These are phyloP conservation scores for Lontra canadensis DNA, from an alignment of 2,113 vertebrate species.

Conservation along the genomic window DNA sequence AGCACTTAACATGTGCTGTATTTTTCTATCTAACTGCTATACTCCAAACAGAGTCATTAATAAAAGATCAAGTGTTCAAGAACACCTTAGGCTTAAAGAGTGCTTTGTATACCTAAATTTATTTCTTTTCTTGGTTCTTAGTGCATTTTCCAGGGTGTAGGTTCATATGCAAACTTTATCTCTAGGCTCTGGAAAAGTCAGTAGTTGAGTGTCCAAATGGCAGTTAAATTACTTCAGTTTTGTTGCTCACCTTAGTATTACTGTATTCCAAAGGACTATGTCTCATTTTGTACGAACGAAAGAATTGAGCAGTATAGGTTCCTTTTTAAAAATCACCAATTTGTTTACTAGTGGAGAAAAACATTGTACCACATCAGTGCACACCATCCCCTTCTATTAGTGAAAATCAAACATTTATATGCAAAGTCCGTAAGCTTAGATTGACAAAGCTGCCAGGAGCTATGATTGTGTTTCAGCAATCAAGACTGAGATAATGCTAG, in stretches of 20 bases:
- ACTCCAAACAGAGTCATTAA: background rate
- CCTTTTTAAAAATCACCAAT: background rate
- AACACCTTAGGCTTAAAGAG: background rate
- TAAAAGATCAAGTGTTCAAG: background rate
- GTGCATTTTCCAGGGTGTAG: background rate
- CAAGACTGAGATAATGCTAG: accelerated
- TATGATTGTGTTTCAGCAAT: background rate
- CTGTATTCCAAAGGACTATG: background rate
- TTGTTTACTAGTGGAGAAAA: background rate
- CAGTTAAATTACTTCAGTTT: background rate
- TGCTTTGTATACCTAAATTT: background rate
- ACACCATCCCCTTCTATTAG: background rate
- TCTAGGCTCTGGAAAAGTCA: conserved; percentile 25
- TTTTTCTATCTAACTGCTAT: background rate
- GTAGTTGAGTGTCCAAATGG: background rate
- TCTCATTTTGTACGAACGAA: background rate
- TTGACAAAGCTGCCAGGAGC: background rate
- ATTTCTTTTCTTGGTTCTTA: background rate
- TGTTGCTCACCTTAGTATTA: background rate
- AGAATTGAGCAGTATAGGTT: background rate
- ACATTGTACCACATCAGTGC: background rate
- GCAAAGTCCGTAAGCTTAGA: background rate
- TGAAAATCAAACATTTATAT: background rate
- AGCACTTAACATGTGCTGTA: background rate
- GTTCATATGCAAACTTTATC: background rate